Evolutionary conservation across 2,113 vertebrate genomes (phyloP).

Genomic region (Ondatra zibethicus): DNA sequence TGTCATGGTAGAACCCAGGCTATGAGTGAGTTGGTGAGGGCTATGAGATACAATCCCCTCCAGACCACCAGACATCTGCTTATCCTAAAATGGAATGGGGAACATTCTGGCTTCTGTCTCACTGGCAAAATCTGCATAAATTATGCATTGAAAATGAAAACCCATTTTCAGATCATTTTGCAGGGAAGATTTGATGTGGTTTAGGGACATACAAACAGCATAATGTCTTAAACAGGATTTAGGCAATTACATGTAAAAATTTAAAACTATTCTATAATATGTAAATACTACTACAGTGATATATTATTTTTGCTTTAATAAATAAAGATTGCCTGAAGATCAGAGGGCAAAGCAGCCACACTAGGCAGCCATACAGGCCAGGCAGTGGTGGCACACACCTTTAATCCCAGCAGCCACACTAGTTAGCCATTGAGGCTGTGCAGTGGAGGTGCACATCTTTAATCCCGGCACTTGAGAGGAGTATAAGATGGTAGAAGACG

Average conservation of each 20-base stretch:
- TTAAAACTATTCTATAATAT: not conserved
- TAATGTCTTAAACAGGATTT: not conserved
- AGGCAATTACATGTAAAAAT: constrained; percentile 34
- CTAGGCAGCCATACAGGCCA: too few species aligned
- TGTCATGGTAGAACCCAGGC: not conserved
- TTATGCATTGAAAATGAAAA: not conserved
- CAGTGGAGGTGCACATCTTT: too few species aligned
- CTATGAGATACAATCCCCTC: not conserved
- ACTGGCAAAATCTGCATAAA: not conserved
- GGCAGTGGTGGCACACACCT: too few species aligned
- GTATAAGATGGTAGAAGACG: too few species aligned
- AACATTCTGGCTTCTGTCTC: not conserved
- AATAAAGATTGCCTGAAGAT: too few species aligned
- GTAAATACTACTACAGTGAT: not conserved
- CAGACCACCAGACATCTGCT: not conserved
- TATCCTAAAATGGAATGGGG: not conserved
- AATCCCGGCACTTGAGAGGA: too few species aligned
- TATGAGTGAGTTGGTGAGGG: not conserved
- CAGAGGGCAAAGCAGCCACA: too few species aligned
- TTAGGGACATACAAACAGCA: not conserved
- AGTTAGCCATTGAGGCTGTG: too few species aligned
- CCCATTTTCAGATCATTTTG: not conserved
- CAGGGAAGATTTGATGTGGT: not conserved
- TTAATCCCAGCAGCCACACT: too few species aligned
- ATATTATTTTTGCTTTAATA: too few species aligned